These are phyloP conservation scores for Keiferia lycopersicella DNA, from an alignment of 2,888 invertebrate genomes.

Conservation along the genomic window DNA sequence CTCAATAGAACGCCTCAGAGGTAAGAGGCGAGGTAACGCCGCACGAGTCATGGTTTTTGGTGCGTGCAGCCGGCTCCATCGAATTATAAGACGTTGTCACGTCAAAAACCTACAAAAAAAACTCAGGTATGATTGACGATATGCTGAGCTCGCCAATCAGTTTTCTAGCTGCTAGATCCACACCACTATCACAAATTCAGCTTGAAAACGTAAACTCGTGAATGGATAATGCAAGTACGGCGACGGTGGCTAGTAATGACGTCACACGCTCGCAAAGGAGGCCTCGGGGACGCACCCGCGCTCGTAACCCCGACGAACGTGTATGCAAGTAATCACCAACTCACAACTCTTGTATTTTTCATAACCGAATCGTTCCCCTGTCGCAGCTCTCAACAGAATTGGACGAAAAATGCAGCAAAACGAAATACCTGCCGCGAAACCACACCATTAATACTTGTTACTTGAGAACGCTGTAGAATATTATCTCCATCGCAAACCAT, in stretches of 20 bases:
- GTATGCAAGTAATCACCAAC: constrained; percentile 46
- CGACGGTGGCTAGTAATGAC: constrained; percentile 18
- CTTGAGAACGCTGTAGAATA: constrained; percentile 21
- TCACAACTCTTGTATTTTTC: constrained; percentile 35
- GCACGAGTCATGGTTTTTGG: too few relatives aligned
- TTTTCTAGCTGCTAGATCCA: neutral
- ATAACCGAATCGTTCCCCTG: constrained; percentile 32
- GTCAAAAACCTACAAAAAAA: too few relatives aligned
- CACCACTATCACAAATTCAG: neutral
- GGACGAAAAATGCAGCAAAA: constrained; percentile 23
- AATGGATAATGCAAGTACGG: constrained; percentile 24
- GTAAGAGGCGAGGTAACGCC: too few relatives aligned
- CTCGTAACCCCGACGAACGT: constrained; percentile 38
- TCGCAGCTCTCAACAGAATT: constrained; percentile 20
- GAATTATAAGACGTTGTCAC: too few relatives aligned
- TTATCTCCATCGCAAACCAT: constrained; percentile 17
- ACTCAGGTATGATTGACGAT: too few relatives aligned
- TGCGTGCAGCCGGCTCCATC: too few relatives aligned
- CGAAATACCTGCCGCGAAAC: constrained; percentile 1
- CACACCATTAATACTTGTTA: constrained; percentile 23
- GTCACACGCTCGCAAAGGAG: constrained; percentile 31
- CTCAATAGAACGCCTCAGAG: too few relatives aligned
- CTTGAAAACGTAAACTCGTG: constrained; percentile 1
- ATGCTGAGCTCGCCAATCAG: neutral
- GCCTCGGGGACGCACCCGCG: constrained; percentile 38